Percentiles rank a stretch among this genome's conserved stretches.
These are phyloP conservation scores for Ceratotherium simum DNA, from an alignment of 2,113 vertebrate genomes.

Conservation along the genomic window DNA sequence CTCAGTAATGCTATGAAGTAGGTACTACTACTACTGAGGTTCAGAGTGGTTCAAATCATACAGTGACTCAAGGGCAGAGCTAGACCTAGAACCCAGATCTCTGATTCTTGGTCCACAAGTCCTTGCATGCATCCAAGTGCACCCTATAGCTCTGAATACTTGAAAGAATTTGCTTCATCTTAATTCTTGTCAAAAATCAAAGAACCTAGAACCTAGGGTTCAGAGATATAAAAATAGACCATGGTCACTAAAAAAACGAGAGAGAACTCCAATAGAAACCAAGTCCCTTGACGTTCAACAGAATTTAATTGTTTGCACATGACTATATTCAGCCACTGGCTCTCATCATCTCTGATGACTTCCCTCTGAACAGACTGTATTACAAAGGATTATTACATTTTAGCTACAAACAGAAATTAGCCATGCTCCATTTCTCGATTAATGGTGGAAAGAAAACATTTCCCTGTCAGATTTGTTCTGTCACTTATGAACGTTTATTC, in stretches of 20 bases:
- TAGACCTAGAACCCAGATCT: neutral
- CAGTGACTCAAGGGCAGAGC: neutral
- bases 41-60: neutral
- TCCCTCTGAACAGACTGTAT: neutral
- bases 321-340: neutral
- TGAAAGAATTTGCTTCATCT: slow-evolving; percentile 18
- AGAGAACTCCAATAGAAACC: neutral
- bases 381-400: neutral
- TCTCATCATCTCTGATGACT: neutral
- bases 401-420: slow-evolving; percentile 41
- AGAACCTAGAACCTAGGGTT: neutral
- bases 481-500: slow-evolving; percentile 6
- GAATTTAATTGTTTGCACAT: slow-evolving; percentile 42
- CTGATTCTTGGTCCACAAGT: neutral
- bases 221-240: neutral
- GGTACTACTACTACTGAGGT: neutral
- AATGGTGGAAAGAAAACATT: slow-evolving; percentile 29
- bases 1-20: neutral
- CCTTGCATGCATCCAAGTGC: neutral
- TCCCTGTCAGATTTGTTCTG: neutral
- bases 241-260: neutral
- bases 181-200: slow-evolving; percentile 30
- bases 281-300: neutral
- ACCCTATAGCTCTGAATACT: neutral
- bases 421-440: slow-evolving; percentile 10